Base-by-base conservation (phyloP, 2,888 invertebrate species). In the Cristatella mucedo region DNA sequence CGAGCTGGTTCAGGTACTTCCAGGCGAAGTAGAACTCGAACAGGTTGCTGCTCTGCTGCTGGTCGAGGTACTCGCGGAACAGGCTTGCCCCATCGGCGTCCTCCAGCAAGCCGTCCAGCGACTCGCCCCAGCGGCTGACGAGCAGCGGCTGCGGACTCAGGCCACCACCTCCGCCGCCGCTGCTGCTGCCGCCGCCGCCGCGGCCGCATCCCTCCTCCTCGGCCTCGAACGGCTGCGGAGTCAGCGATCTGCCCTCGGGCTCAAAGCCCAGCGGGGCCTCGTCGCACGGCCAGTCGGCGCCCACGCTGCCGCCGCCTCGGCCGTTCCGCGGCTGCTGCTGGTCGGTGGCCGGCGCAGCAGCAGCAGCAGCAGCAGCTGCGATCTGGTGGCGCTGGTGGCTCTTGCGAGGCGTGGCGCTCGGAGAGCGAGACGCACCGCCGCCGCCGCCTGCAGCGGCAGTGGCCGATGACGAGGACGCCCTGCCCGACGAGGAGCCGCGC, bases 81-180 rank as follows among this genome's bases (percentile, higher is more conserved):
- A 86, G 71, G 45, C 78, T 76, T 52, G 85, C 82, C 45, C 91
- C 91, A 64, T 86, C 83, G 50, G 78, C 76, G 70, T 91, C 89
- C 32, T 81, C 78, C 54, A 91, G 74, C 52, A 91, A 72, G 58
- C 77, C 74, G 63, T 78, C 78, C 56, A 91, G 73, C 55, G 79
- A 81, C 53, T 78, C 74, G 33, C 87, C 84, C 89, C 91, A 91
- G 62, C 80, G 79, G 57, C 83, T 72, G 69, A 81, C 86, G n/a
- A n/a, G n/a, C n/a, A n/a, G n/a, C n/a, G n/a, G n/a, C n/a, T n/a
- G n/a, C n/a, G 44, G n/a, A n/a, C n/a, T n/a, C n/a, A n/a, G n/a
- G n/a, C n/a, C n/a, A n/a, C n/a, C n/a, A n/a, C n/a, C n/a, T n/a
- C n/a, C n/a, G n/a, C n/a, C n/a, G n/a, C n/a, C n/a, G n/a, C n/a